phyloP scores from a whole-genome alignment of 2,888 invertebrate genomes.

The Andrena hattorfiana region DNA sequence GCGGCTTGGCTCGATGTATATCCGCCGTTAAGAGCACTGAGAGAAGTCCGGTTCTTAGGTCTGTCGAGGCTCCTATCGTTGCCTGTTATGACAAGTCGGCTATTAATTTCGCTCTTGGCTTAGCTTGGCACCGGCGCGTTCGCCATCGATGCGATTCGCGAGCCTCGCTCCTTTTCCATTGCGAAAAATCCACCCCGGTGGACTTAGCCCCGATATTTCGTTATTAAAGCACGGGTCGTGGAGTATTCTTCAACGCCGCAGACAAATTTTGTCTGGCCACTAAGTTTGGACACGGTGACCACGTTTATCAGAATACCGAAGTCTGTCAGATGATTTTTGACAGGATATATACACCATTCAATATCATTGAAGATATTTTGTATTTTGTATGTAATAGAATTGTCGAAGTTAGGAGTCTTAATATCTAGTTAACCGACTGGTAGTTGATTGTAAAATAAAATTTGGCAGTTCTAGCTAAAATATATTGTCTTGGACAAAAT shows the following conservation, averaged over 20 bases:
- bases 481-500: no score
- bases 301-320: no score
- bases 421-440: no score
- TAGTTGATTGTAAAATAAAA: no score
- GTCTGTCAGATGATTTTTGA: no score
- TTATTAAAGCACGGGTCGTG: conserved; percentile 7
- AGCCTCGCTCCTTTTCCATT: conserved; percentile 8
- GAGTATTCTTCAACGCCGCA: not conserved
- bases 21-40: conserved; percentile 58
- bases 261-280: not conserved
- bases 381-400: no score
- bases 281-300: not conserved
- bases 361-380: no score
- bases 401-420: no score
- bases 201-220: conserved; percentile 22
- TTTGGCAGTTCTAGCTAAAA: no score
- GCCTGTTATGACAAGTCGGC: conserved; percentile 71
- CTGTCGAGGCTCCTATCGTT: conserved; percentile 67
- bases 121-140: conserved; percentile 40
- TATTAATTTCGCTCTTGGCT: conserved; percentile 72
- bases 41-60: conserved; percentile 57
- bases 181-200: conserved; percentile 3
- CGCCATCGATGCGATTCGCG: conserved; percentile 39
- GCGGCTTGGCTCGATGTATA: conserved; percentile 57
- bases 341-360: no score